Conservation (phyloP, 2,888 invertebrate species). For the Patella pellucida region DNA sequence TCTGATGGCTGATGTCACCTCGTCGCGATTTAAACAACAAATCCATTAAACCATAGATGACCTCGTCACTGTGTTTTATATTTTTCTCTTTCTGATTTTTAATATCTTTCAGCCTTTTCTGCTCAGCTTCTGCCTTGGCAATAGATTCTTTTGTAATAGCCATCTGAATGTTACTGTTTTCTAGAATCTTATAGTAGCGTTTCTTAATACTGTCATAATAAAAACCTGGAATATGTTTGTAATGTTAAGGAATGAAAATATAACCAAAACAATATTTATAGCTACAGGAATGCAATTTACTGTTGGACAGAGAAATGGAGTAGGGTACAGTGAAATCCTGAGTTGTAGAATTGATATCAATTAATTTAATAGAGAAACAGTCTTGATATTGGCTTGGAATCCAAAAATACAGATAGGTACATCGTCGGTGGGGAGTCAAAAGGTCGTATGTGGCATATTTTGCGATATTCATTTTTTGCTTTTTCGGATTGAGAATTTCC, state of each 20-base stretch:
- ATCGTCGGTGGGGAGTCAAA: too few relatives aligned
- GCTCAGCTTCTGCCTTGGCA: constrained; percentile 46
- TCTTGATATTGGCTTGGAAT: too few relatives aligned
- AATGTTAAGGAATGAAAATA: constrained; percentile 27
- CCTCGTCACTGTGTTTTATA: background rate
- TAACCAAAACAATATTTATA: too few relatives aligned
- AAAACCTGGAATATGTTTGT: constrained; percentile 63
- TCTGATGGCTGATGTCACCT: constrained; percentile 16
- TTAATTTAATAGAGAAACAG: too few relatives aligned
- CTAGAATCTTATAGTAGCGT: constrained; percentile 62
- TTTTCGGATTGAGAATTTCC: too few relatives aligned
- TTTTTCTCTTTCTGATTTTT: background rate
- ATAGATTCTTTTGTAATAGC: constrained; percentile 57
- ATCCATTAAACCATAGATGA: constrained; percentile 15
- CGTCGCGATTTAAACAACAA: constrained; percentile 16
- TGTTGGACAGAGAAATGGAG: too few relatives aligned
- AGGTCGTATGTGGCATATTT: too few relatives aligned
- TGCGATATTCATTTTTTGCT: too few relatives aligned
- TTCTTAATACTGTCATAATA: constrained; percentile 65
- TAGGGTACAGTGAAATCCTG: too few relatives aligned
- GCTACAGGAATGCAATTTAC: too few relatives aligned
- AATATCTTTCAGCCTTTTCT: constrained; percentile 45
- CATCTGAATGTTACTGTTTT: constrained; percentile 39
- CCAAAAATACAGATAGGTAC: too few relatives aligned
- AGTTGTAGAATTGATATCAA: too few relatives aligned